Evolutionary conservation across 2,888 invertebrate genomes (phyloP), one percentile per base, ranked within the genome.

Genomic region (Amiota communis): DNA sequence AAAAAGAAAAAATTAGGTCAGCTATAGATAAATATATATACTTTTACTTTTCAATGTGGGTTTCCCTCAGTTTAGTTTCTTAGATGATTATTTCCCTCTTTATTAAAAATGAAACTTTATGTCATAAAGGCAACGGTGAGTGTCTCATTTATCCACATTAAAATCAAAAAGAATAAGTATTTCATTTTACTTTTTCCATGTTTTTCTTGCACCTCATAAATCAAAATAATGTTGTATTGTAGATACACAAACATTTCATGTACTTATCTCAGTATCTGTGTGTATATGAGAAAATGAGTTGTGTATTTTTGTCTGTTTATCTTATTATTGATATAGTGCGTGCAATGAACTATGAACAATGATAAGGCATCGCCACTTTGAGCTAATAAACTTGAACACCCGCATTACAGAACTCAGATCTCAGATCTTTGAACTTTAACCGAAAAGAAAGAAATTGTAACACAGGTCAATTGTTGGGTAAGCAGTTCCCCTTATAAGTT

Each of bases 311-410:
- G 23, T 23, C 13, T 23, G 61, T 20, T 36, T 61, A n/a, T 61
- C 36, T 61, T 12, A 23, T 51, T 53, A 56, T 56, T 46, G 17
- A 13, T 59, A 36, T 36, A 17, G 70, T 65, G 71, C 64, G 75
- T 73, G 76, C 79, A 81, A 80, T 82, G 79, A 81, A 77, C 83
- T 74, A 71, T 73, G 64, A 49, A 17, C 20, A 23, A 6, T 36
- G 6, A 36, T 36, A 36, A 36, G 0, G 36, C 36, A 36, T 36
- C 6, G 36, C 36, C 36, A 36, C 9, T 61, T 13, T 56, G 64
- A 77, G 77, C 84, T 77, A 81, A 85, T 85, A 84, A 83, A 84
- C 80, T 79, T 83, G 83, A 81, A 67, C 86, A 84, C 81, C 77
- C 72, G 47, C 65, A 23, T 20, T 17, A 46, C 1, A 63, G 46